These are phyloP conservation scores for Antennarius striatus DNA, from an alignment of 2,113 vertebrate genomes.

Conservation along the genomic window DNA sequence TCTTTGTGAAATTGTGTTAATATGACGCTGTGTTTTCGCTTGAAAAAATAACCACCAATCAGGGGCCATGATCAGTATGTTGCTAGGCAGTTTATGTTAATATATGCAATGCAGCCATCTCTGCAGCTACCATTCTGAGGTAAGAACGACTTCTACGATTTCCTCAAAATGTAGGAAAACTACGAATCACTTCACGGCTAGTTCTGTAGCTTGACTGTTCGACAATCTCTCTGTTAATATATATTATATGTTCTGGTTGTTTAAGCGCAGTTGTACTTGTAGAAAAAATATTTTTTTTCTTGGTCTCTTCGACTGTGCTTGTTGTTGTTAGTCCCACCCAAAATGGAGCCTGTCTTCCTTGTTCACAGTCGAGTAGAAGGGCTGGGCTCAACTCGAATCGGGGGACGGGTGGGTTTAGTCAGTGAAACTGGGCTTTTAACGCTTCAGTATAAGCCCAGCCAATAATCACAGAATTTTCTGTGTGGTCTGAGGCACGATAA, in stretches of 20 bases:
- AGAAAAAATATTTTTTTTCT: slow-evolving; percentile 47
- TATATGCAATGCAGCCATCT: slow-evolving; percentile 81
- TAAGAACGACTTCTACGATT: slow-evolving; percentile 85
- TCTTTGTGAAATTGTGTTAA: background rate
- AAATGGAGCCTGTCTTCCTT: slow-evolving; percentile 87
- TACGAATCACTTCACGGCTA: slow-evolving; percentile 44
- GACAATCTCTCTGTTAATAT: slow-evolving; percentile 35
- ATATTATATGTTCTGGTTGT: slow-evolving; percentile 13
- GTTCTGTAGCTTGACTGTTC: slow-evolving; percentile 33
- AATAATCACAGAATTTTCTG: slow-evolving; percentile 1
- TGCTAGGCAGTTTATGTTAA: slow-evolving; percentile 91
- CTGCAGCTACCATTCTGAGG: slow-evolving; percentile 95
- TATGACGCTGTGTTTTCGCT: background rate
- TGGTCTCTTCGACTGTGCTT: slow-evolving; percentile 68
- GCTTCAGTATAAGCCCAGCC: slow-evolving; percentile 5
- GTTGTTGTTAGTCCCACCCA: slow-evolving; percentile 91
- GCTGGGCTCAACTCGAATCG: slow-evolving; percentile 79
- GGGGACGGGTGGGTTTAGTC: slow-evolving; percentile 75
- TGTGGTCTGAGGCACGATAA: background rate
- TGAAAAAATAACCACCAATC: slow-evolving; percentile 68
- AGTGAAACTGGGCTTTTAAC: slow-evolving; percentile 31
- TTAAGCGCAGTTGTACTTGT: slow-evolving; percentile 8
- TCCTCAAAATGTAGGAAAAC: slow-evolving; percentile 70
- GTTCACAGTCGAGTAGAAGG: slow-evolving; percentile 73
- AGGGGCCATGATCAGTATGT: slow-evolving; percentile 56